These are phyloP conservation scores for Sminthurides bifidus DNA, from an alignment of 1,140 invertebrate genomes.

Conservation along the genomic window DNA sequence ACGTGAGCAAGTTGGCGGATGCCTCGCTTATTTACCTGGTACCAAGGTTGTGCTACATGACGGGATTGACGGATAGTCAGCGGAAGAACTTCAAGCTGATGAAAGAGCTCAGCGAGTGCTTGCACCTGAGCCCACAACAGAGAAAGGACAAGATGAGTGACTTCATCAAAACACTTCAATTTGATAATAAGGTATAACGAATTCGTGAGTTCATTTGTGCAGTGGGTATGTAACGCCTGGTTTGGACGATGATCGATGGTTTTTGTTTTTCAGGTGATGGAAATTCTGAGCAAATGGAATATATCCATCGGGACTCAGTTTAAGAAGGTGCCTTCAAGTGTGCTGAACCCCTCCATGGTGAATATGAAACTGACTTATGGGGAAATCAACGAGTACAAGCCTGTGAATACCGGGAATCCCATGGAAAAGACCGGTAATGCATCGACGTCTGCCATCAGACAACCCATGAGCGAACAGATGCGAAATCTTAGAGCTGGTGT, in stretches of 20 bases:
- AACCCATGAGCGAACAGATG: constrained; percentile 48
- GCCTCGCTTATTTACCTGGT: constrained; percentile 32
- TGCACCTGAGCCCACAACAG: constrained; percentile 17
- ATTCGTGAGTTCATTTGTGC: background rate
- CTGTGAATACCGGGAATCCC: too few relatives aligned
- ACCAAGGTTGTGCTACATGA: constrained; percentile 37
- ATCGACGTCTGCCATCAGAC: constrained; percentile 41
- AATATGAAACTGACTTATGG: too few relatives aligned
- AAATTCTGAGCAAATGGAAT: background rate
- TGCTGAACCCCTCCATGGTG: too few relatives aligned
- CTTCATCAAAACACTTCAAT: constrained; percentile 5
- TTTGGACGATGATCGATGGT: background rate
- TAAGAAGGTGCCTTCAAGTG: background rate
- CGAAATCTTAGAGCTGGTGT: constrained; percentile 48
- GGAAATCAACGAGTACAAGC: too few relatives aligned
- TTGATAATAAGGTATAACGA: too few relatives aligned
- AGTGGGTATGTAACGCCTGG: background rate
- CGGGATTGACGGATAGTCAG: constrained; percentile 35
- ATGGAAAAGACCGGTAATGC: constrained; percentile 35
- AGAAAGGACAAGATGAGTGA: constrained; percentile 18
- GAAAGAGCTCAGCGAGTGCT: constrained; percentile 28
- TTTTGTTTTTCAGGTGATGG: background rate
- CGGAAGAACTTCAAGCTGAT: constrained; percentile 34
- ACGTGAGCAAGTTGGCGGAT: constrained; percentile 32
- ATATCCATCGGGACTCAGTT: background rate